Evolutionary conservation across 2,888 invertebrate genomes (phyloP).

Genomic region (Drosophila neutralis): DNA sequence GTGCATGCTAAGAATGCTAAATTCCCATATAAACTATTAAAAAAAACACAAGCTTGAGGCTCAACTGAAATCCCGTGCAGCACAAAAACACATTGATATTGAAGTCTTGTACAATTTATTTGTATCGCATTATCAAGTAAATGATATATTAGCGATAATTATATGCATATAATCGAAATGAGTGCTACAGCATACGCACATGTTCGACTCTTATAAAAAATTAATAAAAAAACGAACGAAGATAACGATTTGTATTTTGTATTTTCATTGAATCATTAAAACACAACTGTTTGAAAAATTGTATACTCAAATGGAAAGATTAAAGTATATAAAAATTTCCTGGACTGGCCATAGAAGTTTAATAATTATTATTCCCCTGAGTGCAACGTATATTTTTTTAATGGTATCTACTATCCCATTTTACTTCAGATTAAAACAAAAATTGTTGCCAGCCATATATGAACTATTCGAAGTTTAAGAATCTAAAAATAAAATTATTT

Average conservation of each 20-base stretch:
- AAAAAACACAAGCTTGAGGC: neutral
- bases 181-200: constrained; percentile 6
- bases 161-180: constrained; percentile 26
- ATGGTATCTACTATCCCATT: constrained; percentile 10
- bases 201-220: neutral
- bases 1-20: neutral
- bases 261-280: constrained; percentile 21
- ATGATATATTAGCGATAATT: constrained; percentile 30
- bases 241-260: constrained; percentile 23
- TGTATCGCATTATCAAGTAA: constrained; percentile 31
- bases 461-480: constrained; percentile 25
- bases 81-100: constrained; percentile 14
- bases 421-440: constrained; percentile 8
- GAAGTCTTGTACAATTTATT: constrained; percentile 60
- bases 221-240: constrained; percentile 13
- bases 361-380: constrained; percentile 44
- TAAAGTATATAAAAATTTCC: constrained; percentile 31
- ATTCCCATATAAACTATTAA: neutral
- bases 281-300: constrained; percentile 18
- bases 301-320: constrained; percentile 32
- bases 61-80: neutral
- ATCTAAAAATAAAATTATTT: constrained; percentile 46
- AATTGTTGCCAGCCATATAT: constrained; percentile 5
- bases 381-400: constrained; percentile 25
- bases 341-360: constrained; percentile 21